Evolutionary conservation across 2,113 vertebrate species (phyloP).

Genomic region (Pterocles burchelli): DNA sequence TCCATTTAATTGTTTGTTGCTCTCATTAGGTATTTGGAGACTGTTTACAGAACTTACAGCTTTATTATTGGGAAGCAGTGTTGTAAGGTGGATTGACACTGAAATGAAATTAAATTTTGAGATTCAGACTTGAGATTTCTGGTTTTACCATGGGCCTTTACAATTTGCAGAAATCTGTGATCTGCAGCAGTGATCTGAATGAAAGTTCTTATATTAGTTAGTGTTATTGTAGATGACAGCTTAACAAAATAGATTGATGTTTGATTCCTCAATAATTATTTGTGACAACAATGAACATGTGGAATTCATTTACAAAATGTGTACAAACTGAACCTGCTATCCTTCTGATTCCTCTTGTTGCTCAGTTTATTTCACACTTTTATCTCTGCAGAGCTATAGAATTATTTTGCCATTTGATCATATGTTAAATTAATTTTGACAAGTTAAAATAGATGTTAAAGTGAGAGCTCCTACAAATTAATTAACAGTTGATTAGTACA

Average conservation of each 20-base stretch:
- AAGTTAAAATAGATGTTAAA: constrained; percentile 30
- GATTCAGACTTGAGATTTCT: not conserved
- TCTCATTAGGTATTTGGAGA: constrained; percentile 7
- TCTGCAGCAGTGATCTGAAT: not conserved
- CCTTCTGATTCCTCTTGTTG: not conserved
- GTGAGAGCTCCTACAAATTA: not conserved
- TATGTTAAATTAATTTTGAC: constrained; percentile 1
- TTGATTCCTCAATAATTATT: constrained; percentile 65
- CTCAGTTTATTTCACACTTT: not conserved
- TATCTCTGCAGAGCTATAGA: not conserved
- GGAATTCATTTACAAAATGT: constrained; percentile 40
- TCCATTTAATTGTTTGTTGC: constrained; percentile 39
- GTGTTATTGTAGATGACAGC: not conserved
- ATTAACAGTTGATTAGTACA: not conserved
- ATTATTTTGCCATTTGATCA: not conserved
- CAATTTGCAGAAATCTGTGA: not conserved
- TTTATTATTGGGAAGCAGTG: not conserved
- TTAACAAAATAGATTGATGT: constrained; percentile 1
- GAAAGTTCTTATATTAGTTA: not conserved
- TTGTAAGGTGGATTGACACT: not conserved
- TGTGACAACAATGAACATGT: constrained; percentile 51
- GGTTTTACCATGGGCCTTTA: not conserved
- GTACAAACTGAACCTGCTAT: constrained; percentile 45
- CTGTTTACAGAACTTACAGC: not conserved
- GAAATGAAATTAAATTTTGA: not conserved